Evolutionary conservation across 2,888 invertebrate genomes (phyloP).

Genomic region (Oscheius sp.): DNA sequence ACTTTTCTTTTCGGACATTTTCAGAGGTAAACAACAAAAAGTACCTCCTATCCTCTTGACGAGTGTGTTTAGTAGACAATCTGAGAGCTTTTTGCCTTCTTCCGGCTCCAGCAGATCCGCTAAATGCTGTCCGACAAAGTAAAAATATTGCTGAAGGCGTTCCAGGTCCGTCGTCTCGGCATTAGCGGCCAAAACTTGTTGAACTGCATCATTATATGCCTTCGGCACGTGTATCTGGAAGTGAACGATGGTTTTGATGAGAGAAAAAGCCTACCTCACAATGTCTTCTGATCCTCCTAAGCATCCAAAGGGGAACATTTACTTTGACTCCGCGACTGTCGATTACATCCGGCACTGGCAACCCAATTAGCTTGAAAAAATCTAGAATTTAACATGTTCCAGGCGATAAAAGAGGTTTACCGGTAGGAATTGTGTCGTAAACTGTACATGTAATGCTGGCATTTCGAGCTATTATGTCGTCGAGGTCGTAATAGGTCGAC

Average conservation of each 20-base stretch:
- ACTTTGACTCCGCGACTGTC: conserved; percentile 32
- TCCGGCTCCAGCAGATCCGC: conserved; percentile 34
- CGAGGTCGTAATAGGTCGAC: conserved; percentile 39
- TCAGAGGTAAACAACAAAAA: neutral
- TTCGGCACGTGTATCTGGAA: conserved; percentile 48
- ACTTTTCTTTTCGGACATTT: too few species aligned
- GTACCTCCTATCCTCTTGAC: conserved; percentile 52
- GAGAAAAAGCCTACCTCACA: conserved; percentile 25
- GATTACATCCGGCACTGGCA: conserved; percentile 17
- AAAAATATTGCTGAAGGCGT: conserved; percentile 39
- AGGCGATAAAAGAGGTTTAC: neutral
- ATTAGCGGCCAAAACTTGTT: conserved; percentile 47
- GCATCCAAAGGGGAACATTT: conserved; percentile 27
- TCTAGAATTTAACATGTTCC: neutral
- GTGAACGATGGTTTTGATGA: neutral
- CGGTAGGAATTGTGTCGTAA: conserved; percentile 25
- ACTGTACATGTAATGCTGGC: conserved; percentile 40
- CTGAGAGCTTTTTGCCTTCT: conserved; percentile 41
- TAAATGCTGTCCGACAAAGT: conserved; percentile 35
- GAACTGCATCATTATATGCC: conserved; percentile 43
- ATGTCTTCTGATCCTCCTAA: conserved; percentile 22
- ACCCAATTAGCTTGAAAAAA: conserved; percentile 22
- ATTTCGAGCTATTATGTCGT: conserved; percentile 42
- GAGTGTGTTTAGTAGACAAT: conserved; percentile 48
- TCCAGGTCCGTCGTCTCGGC: conserved; percentile 42